A percentile compares a stretch with the other conserved stretches of the same genome.
These are phyloP conservation scores for Scaptomyza polygonia DNA, from an alignment of 2,888 invertebrate species.

Conservation along the genomic window DNA sequence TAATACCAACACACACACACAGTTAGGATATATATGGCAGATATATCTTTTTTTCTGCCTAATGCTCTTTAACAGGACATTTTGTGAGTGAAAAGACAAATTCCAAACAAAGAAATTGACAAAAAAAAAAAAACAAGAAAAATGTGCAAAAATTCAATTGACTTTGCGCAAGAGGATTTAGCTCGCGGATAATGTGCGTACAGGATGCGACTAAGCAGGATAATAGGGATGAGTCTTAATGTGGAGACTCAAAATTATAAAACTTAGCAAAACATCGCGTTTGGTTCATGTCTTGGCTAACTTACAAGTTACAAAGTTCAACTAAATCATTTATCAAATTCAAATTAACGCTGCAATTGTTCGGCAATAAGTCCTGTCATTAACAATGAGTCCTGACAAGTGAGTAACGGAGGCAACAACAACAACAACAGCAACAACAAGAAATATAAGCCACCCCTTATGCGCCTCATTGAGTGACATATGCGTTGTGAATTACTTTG, in stretches of 20 bases:
- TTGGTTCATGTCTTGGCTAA: constrained; percentile 8
- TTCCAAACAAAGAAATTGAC: constrained; percentile 1
- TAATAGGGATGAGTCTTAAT: constrained; percentile 34
- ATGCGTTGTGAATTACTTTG: constrained; percentile 64
- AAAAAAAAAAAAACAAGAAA: not conserved
- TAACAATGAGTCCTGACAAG: constrained; percentile 73
- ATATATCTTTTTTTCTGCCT: constrained; percentile 16
- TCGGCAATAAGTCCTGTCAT: constrained; percentile 66
- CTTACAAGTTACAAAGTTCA: constrained; percentile 9
- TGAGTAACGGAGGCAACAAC: constrained; percentile 48
- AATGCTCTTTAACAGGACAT: constrained; percentile 26
- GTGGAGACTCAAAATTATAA: not conserved
- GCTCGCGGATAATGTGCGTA: constrained; percentile 51
- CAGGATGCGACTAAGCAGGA: constrained; percentile 51
- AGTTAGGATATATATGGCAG: not conserved
- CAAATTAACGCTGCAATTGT: constrained; percentile 75
- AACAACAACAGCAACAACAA: constrained; percentile 16
- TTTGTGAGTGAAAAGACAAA: constrained; percentile 10
- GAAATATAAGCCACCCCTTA: constrained; percentile 43
- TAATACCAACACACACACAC: constrained; percentile 6
- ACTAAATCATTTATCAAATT: constrained; percentile 81
- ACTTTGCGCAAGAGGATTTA: constrained; percentile 11
- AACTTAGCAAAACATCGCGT: not conserved
- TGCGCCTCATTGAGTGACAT: constrained; percentile 79
- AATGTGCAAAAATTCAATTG: constrained; percentile 43